phyloP scores from a whole-genome alignment of 2,888 invertebrate species.

The Corbicula japonica region DNA sequence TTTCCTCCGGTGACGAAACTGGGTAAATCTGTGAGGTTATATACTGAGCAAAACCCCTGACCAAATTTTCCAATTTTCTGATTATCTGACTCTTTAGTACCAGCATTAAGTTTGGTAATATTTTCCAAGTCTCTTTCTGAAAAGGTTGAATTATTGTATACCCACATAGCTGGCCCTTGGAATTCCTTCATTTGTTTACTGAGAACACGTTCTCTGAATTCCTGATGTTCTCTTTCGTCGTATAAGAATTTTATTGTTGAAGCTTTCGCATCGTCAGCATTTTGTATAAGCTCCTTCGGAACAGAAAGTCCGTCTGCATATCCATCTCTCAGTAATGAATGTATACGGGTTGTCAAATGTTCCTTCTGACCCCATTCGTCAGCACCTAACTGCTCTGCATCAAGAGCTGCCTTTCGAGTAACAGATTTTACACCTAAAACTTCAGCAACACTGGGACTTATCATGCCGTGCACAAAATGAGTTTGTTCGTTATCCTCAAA shows the following conservation, averaged over 20 bases:
- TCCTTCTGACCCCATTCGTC: constrained; percentile 80
- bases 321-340: constrained; percentile 68
- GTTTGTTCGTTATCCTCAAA: constrained; percentile 16
- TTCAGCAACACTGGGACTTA: constrained; percentile 70
- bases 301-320: constrained; percentile 81
- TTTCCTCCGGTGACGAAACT: constrained; percentile 82
- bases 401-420: constrained; percentile 67
- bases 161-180: constrained; percentile 84
- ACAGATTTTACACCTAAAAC: constrained; percentile 76
- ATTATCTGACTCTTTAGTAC: constrained; percentile 78
- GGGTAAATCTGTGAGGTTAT: constrained; percentile 84
- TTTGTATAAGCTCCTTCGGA: constrained; percentile 81
- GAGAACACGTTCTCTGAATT: constrained; percentile 71
- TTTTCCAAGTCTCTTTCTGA: constrained; percentile 82
- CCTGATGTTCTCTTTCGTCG: constrained; percentile 78
- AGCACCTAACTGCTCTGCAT: constrained; percentile 65
- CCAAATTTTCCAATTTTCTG: constrained; percentile 84
- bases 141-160: constrained; percentile 83
- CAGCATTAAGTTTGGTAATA: constrained; percentile 83
- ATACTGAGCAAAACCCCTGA: constrained; percentile 84
- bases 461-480: constrained; percentile 39
- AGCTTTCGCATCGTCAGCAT: constrained; percentile 82
- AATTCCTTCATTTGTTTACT: constrained; percentile 79
- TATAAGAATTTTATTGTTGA: constrained; percentile 74
- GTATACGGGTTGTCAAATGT: constrained; percentile 75